Base-by-base conservation (phyloP, 2,888 invertebrate genomes). In the Polymixis flavicincta region DNA sequence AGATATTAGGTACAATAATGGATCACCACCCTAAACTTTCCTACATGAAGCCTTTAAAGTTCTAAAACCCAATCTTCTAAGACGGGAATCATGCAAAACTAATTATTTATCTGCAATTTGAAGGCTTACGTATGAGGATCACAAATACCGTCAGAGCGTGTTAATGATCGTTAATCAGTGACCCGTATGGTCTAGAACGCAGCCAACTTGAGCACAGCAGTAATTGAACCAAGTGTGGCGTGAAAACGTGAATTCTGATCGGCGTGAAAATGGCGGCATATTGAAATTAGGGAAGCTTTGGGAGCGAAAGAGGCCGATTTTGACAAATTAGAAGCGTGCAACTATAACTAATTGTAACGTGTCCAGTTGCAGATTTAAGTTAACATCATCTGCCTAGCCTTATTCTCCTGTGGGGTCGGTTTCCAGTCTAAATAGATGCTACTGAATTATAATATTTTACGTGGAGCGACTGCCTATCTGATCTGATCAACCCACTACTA, bases 91-190 rank as follows among this genome's bases (percentile, higher is more conserved):
- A 65, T 60, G 59, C 48, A 42, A 55, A 52, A 71, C 60, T 64
- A 80, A 66, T 71, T 61, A 66, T 71, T 61, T 37, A 28, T 32
- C 32, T 52, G 45, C 54, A 50, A 69, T 67, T 64, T 73, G 48
- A 48, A 60, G 72, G 32, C 50, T 65, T 32, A 59, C 32, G 52
- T 66, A 84, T 61, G 57, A 76, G 54, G 66, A 71, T 61, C 76
- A 63, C 76, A 68, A 64, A 13, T 42, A 50, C 55, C 76, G 48
- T 68, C 81, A 60, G 70, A 81, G 76, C 77, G 28, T 81, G 69
- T 84, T 84, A 84, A 77, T 63, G 76, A 73, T 71, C 60, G 42
- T 37, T 64, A 82, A 68, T 54, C 85, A 71, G 67, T 77, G 85
- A 83, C 77, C 85, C 76, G 82, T 73, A 57, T 28, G 69, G 59